Evolutionary conservation across 2,888 invertebrate species (phyloP).

Genomic region (Falcaria lacertinaria): DNA sequence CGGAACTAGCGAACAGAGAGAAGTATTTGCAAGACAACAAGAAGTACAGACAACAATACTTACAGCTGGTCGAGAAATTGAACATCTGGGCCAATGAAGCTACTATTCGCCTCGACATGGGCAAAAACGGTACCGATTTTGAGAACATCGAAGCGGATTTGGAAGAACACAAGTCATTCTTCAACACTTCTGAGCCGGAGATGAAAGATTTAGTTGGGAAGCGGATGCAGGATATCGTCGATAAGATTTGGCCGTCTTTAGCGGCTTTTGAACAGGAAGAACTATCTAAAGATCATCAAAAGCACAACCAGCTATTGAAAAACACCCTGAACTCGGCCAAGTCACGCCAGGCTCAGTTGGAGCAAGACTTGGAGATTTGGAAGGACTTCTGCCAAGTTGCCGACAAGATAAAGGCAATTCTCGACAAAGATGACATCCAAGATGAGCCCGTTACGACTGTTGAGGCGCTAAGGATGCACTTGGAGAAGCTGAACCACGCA

Average conservation of each 20-base stretch:
- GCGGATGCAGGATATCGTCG: conserved; percentile 89
- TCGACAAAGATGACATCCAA: conserved; percentile 86
- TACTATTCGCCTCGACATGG: conserved; percentile 85
- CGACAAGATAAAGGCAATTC: conserved; percentile 87
- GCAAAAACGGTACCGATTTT: conserved; percentile 92
- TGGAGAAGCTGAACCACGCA: conserved; percentile 90
- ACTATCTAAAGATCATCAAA: conserved; percentile 88
- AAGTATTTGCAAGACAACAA: conserved; percentile 90
- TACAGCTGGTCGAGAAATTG: conserved; percentile 86
- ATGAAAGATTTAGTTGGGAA: conserved; percentile 90
- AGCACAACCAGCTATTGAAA: conserved; percentile 88
- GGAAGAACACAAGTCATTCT: conserved; percentile 93
- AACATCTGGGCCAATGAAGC: conserved; percentile 92
- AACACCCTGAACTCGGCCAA: conserved; percentile 91
- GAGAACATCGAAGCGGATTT: conserved; percentile 90
- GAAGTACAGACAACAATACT: conserved; percentile 87
- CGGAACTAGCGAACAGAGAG: conserved; percentile 88
- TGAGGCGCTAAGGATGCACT: conserved; percentile 89
- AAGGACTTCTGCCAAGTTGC: conserved; percentile 89
- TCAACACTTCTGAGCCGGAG: conserved; percentile 85
- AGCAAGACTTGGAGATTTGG: conserved; percentile 91
- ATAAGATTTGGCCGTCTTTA: conserved; percentile 93
- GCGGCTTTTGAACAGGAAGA: conserved; percentile 90
- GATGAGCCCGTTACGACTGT: conserved; percentile 89
- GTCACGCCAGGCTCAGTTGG: conserved; percentile 87